Evolutionary conservation across 2,888 invertebrate genomes (phyloP).

Genomic region (Nephrotoma flavescens): DNA sequence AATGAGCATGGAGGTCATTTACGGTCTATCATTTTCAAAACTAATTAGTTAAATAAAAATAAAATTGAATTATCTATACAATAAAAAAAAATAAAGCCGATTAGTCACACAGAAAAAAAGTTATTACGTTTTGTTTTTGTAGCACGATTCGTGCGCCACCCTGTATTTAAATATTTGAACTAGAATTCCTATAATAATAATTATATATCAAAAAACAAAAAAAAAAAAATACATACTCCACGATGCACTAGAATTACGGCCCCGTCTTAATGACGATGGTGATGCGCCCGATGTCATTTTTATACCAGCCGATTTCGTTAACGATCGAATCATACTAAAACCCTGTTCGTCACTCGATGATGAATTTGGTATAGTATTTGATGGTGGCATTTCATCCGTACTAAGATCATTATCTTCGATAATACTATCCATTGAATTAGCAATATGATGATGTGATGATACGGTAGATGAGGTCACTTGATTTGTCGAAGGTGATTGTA

Average conservation of each 20-base stretch:
- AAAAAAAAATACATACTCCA: constrained; percentile 12
- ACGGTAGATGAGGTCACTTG: not conserved
- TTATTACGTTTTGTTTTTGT: no score
- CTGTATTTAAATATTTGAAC: no score
- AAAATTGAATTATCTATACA: no score
- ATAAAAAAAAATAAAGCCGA: no score
- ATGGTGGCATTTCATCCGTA: not conserved
- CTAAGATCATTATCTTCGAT: constrained; percentile 5
- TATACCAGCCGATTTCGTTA: not conserved
- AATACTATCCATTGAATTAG: constrained; percentile 10
- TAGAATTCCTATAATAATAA: no score
- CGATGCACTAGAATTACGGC: constrained; percentile 9
- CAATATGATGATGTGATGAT: not conserved
- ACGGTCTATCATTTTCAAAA: no score
- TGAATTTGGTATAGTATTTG: constrained; percentile 1
- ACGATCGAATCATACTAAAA: constrained; percentile 1
- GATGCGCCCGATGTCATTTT: constrained; percentile 7
- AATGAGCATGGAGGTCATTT: no score
- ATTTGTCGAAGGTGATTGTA: not conserved
- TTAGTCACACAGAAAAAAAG: no score
- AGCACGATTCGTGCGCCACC: no score
- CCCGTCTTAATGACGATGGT: constrained; percentile 7
- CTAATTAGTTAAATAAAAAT: no score
- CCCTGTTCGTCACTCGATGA: not conserved
- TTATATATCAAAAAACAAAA: constrained; percentile 4